Percentiles rank a stretch among this genome's conserved stretches.
Evolutionary conservation across 2,888 invertebrate species (phyloP).

Genomic region (Andrena bicolor): DNA sequence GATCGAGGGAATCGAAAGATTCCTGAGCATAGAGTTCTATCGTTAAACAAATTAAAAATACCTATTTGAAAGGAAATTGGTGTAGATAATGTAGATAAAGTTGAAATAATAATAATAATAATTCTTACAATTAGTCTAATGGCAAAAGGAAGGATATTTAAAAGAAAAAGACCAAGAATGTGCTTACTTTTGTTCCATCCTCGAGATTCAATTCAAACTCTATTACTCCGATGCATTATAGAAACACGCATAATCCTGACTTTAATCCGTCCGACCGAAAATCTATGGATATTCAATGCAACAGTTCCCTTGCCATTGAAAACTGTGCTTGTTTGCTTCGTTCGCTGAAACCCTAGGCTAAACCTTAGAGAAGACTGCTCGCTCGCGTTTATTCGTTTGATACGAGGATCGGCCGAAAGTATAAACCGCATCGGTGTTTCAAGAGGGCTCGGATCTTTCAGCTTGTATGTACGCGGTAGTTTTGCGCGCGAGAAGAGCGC

Average conservation of each 20-base stretch:
- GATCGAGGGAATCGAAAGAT: too few species aligned
- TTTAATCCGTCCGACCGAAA: slow-evolving; percentile 23
- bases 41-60: too few species aligned
- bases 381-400: slow-evolving; percentile 5
- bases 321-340: background rate
- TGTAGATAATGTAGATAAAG: too few species aligned
- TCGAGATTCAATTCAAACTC: slow-evolving; percentile 32
- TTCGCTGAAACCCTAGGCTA: background rate
- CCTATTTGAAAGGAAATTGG: too few species aligned
- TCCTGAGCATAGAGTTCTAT: too few species aligned
- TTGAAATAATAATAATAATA: too few species aligned
- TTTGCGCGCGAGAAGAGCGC: slow-evolving; percentile 10
- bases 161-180: slow-evolving; percentile 12
- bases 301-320: too few species aligned
- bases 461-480: background rate
- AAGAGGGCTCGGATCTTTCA: background rate
- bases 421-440: slow-evolving; percentile 5
- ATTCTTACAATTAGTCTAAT: too few species aligned
- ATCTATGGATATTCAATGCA: too few species aligned
- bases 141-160: background rate
- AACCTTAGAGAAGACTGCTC: background rate
- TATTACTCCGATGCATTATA: slow-evolving; percentile 21
- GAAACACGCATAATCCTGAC: slow-evolving; percentile 20
- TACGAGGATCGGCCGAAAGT: background rate
- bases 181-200: slow-evolving; percentile 22